Conservation (phyloP, 2,113 vertebrate species). For the Argyrosomus japonicus region DNA sequence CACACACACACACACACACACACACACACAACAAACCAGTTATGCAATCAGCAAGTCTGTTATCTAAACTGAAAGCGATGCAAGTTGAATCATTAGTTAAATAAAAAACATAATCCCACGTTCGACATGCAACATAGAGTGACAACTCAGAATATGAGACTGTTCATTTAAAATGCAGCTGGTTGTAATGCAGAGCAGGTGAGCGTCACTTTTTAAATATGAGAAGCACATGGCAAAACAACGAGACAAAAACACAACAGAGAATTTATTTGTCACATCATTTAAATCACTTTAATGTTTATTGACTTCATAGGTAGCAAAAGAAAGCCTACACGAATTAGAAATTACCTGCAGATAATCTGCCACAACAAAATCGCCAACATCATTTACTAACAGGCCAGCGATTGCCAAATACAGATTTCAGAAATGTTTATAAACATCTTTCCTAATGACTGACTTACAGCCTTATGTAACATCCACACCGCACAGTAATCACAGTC, state of each 20-base stretch:
- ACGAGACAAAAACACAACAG: background rate
- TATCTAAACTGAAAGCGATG: constrained; percentile 45
- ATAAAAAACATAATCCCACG: constrained; percentile 7
- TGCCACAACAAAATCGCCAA: constrained; percentile 14
- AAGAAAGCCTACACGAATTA: background rate
- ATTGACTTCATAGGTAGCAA: background rate
- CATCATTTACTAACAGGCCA: constrained; percentile 6
- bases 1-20: no score
- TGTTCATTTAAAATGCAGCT: background rate
- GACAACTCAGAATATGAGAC: background rate
- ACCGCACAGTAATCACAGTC: constrained; percentile 51
- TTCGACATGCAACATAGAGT: background rate
- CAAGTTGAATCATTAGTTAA: background rate
- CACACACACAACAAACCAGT: background rate
- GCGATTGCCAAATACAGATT: constrained; percentile 54
- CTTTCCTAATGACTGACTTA: constrained; percentile 64
- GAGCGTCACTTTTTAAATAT: background rate
- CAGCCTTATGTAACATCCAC: constrained; percentile 59
- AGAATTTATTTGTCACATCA: background rate
- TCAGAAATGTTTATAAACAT: constrained; percentile 69
- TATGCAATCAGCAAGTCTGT: constrained; percentile 42
- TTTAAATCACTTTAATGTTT: background rate
- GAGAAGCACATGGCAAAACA: background rate
- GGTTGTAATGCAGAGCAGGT: background rate
- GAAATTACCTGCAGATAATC: constrained; percentile 20